Conservation (phyloP, 2,113 vertebrate genomes). For the Carlito syrichta region DNA sequence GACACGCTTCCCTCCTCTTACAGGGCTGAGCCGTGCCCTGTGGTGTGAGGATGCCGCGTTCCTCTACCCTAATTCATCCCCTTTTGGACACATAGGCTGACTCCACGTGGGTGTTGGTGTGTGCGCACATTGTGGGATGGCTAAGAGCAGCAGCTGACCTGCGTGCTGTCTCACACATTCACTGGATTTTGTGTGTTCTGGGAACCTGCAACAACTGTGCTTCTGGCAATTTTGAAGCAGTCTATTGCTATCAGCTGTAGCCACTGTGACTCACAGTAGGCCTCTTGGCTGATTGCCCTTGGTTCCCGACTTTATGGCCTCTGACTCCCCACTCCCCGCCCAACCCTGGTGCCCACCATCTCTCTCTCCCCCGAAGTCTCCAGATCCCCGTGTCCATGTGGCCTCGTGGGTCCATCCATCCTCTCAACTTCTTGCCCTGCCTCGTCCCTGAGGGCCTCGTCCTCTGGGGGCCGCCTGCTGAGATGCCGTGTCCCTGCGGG, state of each 20-base stretch:
- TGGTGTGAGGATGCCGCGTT: too few relatives aligned
- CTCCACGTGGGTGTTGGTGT: neutral
- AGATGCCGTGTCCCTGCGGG: too few relatives aligned
- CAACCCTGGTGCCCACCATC: too few relatives aligned
- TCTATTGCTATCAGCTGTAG: neutral
- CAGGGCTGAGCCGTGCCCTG: neutral
- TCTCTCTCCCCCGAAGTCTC: too few relatives aligned
- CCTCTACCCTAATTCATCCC: neutral
- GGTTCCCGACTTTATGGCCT: too few relatives aligned
- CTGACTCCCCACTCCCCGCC: neutral
- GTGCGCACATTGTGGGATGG: neutral
- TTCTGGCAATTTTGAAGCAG: neutral
- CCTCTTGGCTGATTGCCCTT: too few relatives aligned
- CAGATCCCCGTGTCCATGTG: too few relatives aligned
- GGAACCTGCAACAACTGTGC: neutral
- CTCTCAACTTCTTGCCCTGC: too few relatives aligned
- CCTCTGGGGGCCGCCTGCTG: too few relatives aligned
- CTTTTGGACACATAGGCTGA: neutral
- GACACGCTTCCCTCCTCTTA: neutral
- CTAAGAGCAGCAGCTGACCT: neutral
- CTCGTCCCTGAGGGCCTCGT: too few relatives aligned
- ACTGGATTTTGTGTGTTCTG: neutral
- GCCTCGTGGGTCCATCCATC: too few relatives aligned
- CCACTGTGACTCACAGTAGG: neutral
- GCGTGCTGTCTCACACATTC: neutral